Evolutionary conservation across 1,140 invertebrate genomes (phyloP).

Genomic region (Papilio polyxenes): DNA sequence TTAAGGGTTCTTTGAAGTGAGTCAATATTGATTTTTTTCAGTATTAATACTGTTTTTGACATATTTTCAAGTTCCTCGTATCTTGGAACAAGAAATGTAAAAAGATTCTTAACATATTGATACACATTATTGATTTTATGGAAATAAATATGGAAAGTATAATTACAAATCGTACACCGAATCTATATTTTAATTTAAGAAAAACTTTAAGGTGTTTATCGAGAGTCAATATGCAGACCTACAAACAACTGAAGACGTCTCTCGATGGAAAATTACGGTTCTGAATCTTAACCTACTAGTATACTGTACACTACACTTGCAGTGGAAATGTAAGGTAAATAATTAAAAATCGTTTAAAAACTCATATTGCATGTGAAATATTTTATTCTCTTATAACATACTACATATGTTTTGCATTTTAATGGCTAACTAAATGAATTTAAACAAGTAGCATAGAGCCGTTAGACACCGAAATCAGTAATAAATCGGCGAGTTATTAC

Average conservation of each 20-base stretch:
- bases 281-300: too few species aligned
- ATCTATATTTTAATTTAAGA: too few species aligned
- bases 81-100: not conserved
- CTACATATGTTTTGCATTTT: slow-evolving; percentile 39
- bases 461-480: slow-evolving; percentile 43
- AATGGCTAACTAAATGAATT: slow-evolving; percentile 41
- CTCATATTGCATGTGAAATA: not conserved
- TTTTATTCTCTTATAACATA: not conserved
- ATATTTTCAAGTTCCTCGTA: slow-evolving; percentile 25
- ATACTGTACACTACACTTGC: too few species aligned
- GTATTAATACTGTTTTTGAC: slow-evolving; percentile 20
- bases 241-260: too few species aligned
- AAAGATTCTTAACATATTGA: not conserved
- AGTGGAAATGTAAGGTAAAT: too few species aligned
- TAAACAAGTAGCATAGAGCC: slow-evolving; percentile 43
- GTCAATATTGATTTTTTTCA: slow-evolving; percentile 28
- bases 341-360: too few species aligned
- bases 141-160: too few species aligned
- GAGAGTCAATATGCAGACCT: too few species aligned
- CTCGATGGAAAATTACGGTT: too few species aligned
- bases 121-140: not conserved
- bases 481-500: slow-evolving; percentile 54
- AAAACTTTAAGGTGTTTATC: too few species aligned
- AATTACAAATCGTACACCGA: too few species aligned
- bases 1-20: slow-evolving; percentile 37